Percentiles rank a stretch among this genome's conserved stretches.
Conservation (phyloP, 2,113 vertebrate species). For the Leucopsar rothschildi region DNA sequence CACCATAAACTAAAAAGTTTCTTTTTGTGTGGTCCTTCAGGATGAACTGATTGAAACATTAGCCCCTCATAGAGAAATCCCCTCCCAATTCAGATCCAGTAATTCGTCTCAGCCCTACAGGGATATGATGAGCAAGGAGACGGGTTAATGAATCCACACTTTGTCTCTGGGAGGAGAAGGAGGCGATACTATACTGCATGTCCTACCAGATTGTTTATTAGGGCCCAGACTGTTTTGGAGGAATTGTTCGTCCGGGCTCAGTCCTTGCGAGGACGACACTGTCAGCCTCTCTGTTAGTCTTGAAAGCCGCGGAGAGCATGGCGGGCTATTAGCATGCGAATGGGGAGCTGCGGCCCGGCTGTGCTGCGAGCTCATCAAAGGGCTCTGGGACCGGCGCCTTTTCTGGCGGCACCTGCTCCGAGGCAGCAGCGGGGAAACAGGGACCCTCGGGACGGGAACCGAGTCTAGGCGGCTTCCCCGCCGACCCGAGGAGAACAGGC, state of each 20-base stretch:
- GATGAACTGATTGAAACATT: conserved; percentile 71
- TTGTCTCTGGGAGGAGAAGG: conserved; percentile 63
- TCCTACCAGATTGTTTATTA: conserved; percentile 59
- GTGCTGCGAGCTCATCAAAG: conserved; percentile 42
- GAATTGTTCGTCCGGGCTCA: conserved; percentile 27
- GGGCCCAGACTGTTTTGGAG: conserved; percentile 25
- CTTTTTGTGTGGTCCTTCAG: conserved; percentile 82
- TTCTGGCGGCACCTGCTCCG: conserved; percentile 7
- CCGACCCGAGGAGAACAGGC: neutral
- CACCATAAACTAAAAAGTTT: conserved; percentile 65
- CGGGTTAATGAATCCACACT: conserved; percentile 76
- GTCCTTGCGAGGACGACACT: neutral
- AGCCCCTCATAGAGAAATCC: conserved; percentile 59
- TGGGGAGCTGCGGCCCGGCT: conserved; percentile 15
- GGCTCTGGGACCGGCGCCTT: conserved; percentile 26
- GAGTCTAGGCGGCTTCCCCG: neutral
- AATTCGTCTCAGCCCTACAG: conserved; percentile 58
- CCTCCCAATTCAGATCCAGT: conserved; percentile 44
- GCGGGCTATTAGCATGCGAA: conserved; percentile 68
- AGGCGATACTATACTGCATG: conserved; percentile 21
- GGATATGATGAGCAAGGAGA: conserved; percentile 63
- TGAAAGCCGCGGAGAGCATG: conserved; percentile 39
- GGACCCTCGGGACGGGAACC: too few relatives aligned
- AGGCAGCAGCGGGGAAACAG: neutral
- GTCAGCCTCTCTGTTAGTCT: conserved; percentile 15